Evolutionary conservation across 2,113 vertebrate species (phyloP), one percentile per base, ranked within the genome.

Genomic region (Seriola rivoliana): DNA sequence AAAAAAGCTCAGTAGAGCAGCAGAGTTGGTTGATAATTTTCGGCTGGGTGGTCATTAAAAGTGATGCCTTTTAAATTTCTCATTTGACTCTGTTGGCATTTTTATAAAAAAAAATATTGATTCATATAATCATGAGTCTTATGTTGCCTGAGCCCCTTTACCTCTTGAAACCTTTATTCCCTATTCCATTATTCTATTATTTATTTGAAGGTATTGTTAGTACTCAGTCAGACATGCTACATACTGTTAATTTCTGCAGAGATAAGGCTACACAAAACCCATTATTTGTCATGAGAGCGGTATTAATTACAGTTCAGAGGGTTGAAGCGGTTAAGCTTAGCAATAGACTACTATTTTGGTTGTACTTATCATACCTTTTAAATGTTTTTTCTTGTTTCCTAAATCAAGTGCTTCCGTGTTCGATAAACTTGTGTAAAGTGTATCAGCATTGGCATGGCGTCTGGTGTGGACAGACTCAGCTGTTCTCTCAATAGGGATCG

Each of bases 381-480:
- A 48, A 17, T 48, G 14, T 48, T 48, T 48, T 48, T 48, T 14
- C 40, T 42, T 42, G 8, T 42, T 42, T 42, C 40, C 10, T 8
- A 50, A 21, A 50, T 50, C 17, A 54, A 11, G 21, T n/a, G 34
- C 66, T 44, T 76, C 10, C 4, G 8, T 29, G 16, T 5, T 71
- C 5, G 32, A 40, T 57, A 13, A 58, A 71, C 11, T 9, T 54
- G 21, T 54, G 9, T 19, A 50, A 19, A 29, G 29, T 29, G 29
- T 29, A 29, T 29, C 29, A 29, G 29, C 29, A 29, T 29, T 2
- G 29, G 29, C 29, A 29, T 29, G 29, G 29, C 29, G 29, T 29
- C 29, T 29, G 13, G 14, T 50, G 72, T 67, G 50, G 40, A 54
- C 44, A 59, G 36, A 32, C 14, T 57, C 80, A 74, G 57, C 38